Base-by-base conservation (phyloP, 1,140 invertebrate genomes). In the Steinernema khuongi region DNA sequence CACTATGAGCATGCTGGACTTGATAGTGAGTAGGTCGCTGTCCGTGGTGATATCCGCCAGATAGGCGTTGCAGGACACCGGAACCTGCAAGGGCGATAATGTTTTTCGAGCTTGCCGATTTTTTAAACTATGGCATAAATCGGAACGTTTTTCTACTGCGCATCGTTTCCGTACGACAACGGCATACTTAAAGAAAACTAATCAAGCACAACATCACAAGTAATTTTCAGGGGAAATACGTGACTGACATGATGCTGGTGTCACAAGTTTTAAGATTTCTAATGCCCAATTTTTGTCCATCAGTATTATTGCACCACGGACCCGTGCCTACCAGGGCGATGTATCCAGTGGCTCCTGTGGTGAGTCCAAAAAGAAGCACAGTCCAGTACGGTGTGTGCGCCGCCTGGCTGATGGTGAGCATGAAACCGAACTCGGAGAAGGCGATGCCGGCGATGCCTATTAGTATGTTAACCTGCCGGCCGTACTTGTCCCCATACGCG, bases 21-120 rank as follows among this genome's bases (percentile, higher is more conserved):
- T 29, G 29, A 80, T 79, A 1, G 79, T 81, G 30, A 80, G 74
- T 17, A 81, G 18, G n/a, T 81, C 36, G 0, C 72, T 30, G 74
- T 80, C 75, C 22, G 69, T 68, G 29, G 79, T 80, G 4, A 75
- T 75, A 68, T 80, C 79, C 26, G 79, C 79, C 18, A 80, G 30
- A 60, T 79, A 80, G 18, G 79, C 79, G 41, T 80, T 81, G 70
- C 79, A 80, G 1, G 79, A 80, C 7, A 80, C 78, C 26, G 79
- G 79, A 19, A 80, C 60, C 74, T 77, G 19, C 14, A 75, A 77
- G n/a, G n/a, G n/a, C n/a, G n/a, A n/a, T n/a, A 17, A 29, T 4
- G 29, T 77, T 22, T 73, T 1, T 28, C 22, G 73, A 73, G 7
- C 60, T 70, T 11, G 31, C n/a, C n/a, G 68, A 70, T 32, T 4